Evolutionary conservation across 2,797 vertebrate genomes (phyloP), one percentile per base, ranked within the genome.

Genomic region (Malacoctenus gilli): DNA sequence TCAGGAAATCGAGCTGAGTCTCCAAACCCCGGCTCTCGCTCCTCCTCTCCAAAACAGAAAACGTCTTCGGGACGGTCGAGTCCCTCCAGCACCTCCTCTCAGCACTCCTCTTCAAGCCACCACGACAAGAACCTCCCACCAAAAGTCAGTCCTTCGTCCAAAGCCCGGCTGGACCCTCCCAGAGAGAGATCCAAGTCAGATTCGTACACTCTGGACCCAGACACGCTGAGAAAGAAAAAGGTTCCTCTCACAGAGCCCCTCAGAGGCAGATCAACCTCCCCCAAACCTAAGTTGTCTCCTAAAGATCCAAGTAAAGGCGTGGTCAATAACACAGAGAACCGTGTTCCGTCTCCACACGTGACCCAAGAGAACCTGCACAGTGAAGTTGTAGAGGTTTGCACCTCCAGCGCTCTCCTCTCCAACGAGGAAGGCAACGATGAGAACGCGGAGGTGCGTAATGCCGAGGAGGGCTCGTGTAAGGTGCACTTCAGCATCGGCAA

Each of bases 401-500:
- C 93, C 14, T 98, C 96, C 0, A 95, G 94, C 53, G 90, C 96
- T 13, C 92, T 98, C 53, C 93, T 97, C 63, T 95, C 96, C 10
- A 95, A 94, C 9, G 95, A 98, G 19, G 94, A 93, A 4, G 89
- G 73, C 19, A 96, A 94, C 55, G 95, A 97, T 18, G 95, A 98
- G 68, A 94, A 90, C 31, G 80, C 64, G 0, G 95, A 97, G 36
- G 84, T 89, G 55, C 90, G 61, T 37, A 94, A 87, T 60, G 30
- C 92, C 1, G 96, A 98, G 0, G 97, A 99, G 39, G 82, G 90
- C 51, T 94, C 95, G 1, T 93, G 91, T 72, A 98, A 98, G 89
- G 96, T 99, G 53, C 97, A 99, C 85, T 99, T 99, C 70, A 99
- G 97, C 84, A 99, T 99, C 28, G 97, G 97, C 58, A 99, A 99